These are phyloP conservation scores for Carollia perspicillata DNA, from an alignment of 2,113 vertebrate species.

Conservation along the genomic window DNA sequence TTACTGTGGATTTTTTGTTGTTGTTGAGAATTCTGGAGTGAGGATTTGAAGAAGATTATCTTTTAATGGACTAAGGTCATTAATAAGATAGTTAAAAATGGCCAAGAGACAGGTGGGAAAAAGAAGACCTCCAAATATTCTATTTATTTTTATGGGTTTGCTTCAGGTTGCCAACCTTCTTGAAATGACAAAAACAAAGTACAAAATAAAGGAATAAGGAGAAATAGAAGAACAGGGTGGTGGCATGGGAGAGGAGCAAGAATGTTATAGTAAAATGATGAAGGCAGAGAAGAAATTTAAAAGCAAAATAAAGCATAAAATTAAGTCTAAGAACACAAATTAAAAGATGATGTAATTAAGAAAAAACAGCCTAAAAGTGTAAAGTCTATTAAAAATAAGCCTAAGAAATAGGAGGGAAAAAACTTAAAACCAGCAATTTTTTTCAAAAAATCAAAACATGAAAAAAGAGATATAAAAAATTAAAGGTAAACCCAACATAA, in stretches of 20 bases:
- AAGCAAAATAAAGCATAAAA: not conserved
- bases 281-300: not conserved
- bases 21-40: not conserved
- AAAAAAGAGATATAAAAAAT: constrained; percentile 37
- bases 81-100: not conserved
- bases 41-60: not conserved
- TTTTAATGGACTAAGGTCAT: not conserved
- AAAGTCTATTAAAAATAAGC: not conserved
- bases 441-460: not conserved
- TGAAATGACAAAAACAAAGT: not conserved
- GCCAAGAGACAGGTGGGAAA: not conserved
- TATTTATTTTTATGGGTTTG: not conserved
- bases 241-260: not conserved
- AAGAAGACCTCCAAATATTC: not conserved
- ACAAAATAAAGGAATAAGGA: not conserved
- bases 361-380: not conserved
- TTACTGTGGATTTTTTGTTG: not conserved
- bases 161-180: not conserved
- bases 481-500: constrained; percentile 54
- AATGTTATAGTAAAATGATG: not conserved
- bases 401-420: constrained; percentile 1
- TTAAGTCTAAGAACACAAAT: not conserved
- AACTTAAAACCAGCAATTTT: constrained; percentile 14
- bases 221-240: not conserved
- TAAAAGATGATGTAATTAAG: not conserved